Evolutionary conservation across 2,113 vertebrate species (phyloP).

Genomic region (Aphelocoma coerulescens): DNA sequence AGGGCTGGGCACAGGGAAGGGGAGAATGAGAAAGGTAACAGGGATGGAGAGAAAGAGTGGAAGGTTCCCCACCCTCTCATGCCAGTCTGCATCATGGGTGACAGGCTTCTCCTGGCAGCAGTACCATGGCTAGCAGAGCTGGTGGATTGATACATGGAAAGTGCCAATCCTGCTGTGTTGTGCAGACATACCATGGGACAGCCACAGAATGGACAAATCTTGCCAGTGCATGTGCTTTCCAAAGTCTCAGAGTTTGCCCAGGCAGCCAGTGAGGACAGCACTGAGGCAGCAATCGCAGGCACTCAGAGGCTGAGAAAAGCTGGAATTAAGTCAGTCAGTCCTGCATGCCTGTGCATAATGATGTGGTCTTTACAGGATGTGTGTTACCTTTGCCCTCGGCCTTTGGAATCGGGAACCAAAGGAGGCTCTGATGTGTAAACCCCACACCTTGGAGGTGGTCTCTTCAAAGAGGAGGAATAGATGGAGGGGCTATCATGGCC

Average conservation of each 20-base stretch:
- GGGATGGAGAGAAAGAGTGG: background rate
- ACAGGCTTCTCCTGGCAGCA: background rate
- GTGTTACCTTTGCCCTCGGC: background rate
- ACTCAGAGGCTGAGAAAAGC: background rate
- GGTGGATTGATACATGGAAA: background rate
- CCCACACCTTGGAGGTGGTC: background rate
- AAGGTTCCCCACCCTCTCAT: rapidly evolving
- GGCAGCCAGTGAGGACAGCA: background rate
- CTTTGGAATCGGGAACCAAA: background rate
- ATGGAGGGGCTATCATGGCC: background rate
- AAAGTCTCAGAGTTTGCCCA: background rate
- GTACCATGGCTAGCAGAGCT: background rate
- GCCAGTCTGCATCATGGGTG: background rate
- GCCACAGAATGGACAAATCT: background rate
- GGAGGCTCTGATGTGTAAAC: background rate
- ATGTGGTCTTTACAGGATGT: background rate
- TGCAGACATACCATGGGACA: too few relatives aligned
- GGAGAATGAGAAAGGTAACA: background rate
- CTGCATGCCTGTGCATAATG: rapidly evolving
- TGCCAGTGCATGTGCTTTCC: rapidly evolving
- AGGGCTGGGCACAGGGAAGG: background rate
- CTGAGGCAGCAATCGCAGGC: background rate
- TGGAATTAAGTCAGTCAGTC: background rate
- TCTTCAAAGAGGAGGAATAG: background rate
- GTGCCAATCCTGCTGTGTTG: background rate